phyloP scores from a whole-genome alignment of 2,113 vertebrate species.

The Pampusana beccarii region DNA sequence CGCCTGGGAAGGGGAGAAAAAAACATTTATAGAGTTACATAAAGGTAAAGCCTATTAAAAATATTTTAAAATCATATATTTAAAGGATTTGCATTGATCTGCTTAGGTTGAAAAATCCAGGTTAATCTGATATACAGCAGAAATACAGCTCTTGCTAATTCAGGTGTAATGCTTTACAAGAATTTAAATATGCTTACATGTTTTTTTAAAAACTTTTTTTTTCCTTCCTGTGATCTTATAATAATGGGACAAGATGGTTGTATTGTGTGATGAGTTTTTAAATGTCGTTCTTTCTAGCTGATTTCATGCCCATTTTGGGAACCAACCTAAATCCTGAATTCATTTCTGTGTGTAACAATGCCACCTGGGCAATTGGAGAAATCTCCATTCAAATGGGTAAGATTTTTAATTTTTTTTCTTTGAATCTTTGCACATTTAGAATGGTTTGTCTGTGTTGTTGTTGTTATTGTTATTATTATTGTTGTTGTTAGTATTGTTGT shows the following conservation, averaged over 20 bases:
- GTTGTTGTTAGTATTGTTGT: no score
- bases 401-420: conserved; percentile 41
- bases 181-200: background rate
- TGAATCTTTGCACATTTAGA: no score
- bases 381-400: conserved; percentile 95
- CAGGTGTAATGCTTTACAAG: background rate
- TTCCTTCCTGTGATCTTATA: background rate
- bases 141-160: background rate
- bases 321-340: conserved; percentile 94
- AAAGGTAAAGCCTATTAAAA: background rate
- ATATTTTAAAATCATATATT: background rate
- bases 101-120: background rate
- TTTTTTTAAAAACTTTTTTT: background rate
- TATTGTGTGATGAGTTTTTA: background rate
- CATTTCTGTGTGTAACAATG: conserved; percentile 97
- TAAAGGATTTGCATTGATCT: background rate
- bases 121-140: background rate
- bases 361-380: conserved; percentile 95
- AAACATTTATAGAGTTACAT: background rate
- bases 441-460: no score
- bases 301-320: conserved; percentile 94
- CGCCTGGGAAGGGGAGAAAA: background rate
- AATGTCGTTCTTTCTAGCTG: conserved; percentile 77
- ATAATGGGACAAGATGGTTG: background rate
- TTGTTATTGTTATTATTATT: no score